Evolutionary conservation across 2,797 vertebrate genomes (phyloP), one percentile per base, ranked within the genome.

Genomic region (Buphagus erythrorhynchus): DNA sequence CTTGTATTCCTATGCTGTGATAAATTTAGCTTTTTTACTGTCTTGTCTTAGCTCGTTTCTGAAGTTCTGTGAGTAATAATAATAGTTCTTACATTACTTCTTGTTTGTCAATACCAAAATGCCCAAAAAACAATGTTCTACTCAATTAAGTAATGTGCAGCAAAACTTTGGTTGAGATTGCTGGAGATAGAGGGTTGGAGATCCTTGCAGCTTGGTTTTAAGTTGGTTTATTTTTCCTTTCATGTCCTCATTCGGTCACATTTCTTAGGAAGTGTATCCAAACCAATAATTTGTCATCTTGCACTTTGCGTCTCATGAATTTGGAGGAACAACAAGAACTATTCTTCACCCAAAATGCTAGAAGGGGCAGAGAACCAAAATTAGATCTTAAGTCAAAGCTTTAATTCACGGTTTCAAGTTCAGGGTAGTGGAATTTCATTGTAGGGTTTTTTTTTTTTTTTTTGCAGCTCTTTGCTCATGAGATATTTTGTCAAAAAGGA

Each of bases 381-480:
- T 93, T 96, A 90, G 84, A 92, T 81, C 62, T 71, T 40, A 62
- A 52, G 48, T 94, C 48, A 88, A 86, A 83, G 72, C 48, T 75
- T 90, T 88, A 91, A 80, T 95, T 91, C 92, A 90, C 5, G 12
- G 55, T 90, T 94, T 93, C 78, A 73, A 55, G 51, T 83, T 66
- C 11, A 9, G 57, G 33, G 52, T 66, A 57, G 61, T 63, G 52
- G 79, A 69, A 77, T 86, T 82, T 87, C 11, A 6, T n/a, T 93
- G 65, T 51, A 17, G 35, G 19, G 43, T 5, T 8, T 4, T 10
- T 10, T 72, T 77, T 5, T 8, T 4, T 10, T 10, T 72, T 77
- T 42, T 66, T 95, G 82, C 16, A 73, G 55, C 68, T 75, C 58
- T 94, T 78, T 61, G 35, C 84, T 66, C 54, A 35, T 79, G 66